Conservation (phyloP, 2,113 vertebrate species). For the Hemiscyllium ocellatum region DNA sequence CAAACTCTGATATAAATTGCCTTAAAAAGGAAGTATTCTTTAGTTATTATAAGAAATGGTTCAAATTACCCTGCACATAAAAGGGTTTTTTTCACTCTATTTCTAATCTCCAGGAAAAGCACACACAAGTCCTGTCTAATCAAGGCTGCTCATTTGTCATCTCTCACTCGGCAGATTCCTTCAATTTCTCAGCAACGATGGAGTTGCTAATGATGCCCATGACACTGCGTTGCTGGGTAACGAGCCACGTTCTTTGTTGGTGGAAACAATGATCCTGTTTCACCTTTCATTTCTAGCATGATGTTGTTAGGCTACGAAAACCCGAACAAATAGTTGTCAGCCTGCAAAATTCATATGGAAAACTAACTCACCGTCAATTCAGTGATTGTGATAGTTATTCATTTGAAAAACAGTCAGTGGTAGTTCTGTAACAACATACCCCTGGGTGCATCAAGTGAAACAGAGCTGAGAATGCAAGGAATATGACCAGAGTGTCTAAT, state of each 20-base stretch:
- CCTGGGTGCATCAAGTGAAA: not conserved
- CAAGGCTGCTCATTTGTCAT: conserved; percentile 21
- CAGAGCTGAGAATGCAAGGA: not conserved
- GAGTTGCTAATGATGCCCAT: not conserved
- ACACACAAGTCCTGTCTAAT: conserved; percentile 6
- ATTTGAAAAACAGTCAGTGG: not conserved
- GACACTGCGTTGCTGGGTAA: not conserved
- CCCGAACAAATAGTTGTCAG: not conserved
- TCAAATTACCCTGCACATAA: not conserved
- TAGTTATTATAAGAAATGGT: not conserved
- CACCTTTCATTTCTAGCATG: not conserved
- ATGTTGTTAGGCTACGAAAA: not conserved
- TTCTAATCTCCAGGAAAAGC: not conserved
- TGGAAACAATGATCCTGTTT: not conserved
- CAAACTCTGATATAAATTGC: not conserved
- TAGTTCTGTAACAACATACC: not conserved
- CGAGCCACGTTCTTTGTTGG: not conserved
- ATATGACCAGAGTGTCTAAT: not conserved
- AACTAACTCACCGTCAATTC: not conserved
- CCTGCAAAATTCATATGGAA: not conserved
- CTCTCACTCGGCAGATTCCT: not conserved
- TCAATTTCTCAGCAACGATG: not conserved
- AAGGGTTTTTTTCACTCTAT: not conserved
- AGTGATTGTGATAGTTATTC: not conserved
- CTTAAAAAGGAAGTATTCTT: not conserved